Conservation (phyloP, 2,113 vertebrate species). For the Toxostoma redivivum region DNA sequence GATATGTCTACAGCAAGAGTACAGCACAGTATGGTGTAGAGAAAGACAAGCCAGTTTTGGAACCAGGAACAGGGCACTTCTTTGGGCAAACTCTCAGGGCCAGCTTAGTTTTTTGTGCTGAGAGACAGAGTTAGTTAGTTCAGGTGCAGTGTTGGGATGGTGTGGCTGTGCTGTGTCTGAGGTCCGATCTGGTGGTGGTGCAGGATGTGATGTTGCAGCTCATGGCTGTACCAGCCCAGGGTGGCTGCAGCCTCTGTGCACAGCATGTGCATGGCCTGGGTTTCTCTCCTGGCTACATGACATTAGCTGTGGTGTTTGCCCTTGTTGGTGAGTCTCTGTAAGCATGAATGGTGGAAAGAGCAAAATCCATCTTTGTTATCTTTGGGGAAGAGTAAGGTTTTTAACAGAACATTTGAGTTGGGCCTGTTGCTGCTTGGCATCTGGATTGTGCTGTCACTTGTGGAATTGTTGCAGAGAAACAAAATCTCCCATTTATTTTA, state of each 20-base stretch:
- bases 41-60: not conserved
- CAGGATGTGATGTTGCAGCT: not conserved
- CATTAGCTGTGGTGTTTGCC: not conserved
- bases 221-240: not conserved
- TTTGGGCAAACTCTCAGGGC: not conserved
- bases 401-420: not conserved
- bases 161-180: not conserved
- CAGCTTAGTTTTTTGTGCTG: not conserved
- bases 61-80: not conserved
- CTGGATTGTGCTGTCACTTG: not conserved
- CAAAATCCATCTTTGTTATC: not conserved
- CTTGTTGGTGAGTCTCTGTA: not conserved
- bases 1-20: not conserved
- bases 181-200: not conserved
- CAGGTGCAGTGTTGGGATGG: not conserved
- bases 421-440: not conserved
- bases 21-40: not conserved
- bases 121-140: not conserved
- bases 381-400: not conserved
- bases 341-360: not conserved
- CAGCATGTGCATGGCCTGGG: rapidly evolving
- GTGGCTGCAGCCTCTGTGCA: not conserved
- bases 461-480: not conserved
- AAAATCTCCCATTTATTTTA: not conserved
- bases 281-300: not conserved